Conservation (phyloP, 2,888 invertebrate genomes). For the Drosophila pseudotalamancana region DNA sequence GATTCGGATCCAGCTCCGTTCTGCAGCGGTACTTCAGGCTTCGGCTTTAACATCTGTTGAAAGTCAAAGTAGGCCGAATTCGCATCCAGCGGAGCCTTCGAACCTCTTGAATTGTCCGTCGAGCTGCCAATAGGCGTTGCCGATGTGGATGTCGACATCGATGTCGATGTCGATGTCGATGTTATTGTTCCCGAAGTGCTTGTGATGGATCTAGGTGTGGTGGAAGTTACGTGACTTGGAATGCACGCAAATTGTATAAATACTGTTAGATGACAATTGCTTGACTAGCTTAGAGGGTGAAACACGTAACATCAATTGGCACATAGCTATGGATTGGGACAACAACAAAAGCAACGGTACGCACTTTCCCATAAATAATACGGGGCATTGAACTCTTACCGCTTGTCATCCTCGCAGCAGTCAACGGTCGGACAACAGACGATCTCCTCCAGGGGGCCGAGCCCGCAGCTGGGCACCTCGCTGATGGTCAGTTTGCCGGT, state of each 20-base stretch:
- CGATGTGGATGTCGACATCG: no score
- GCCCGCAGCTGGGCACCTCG: slow-evolving; percentile 71
- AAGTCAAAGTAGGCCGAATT: slow-evolving; percentile 36
- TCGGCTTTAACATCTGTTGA: slow-evolving; percentile 26
- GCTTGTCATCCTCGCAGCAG: slow-evolving; percentile 42
- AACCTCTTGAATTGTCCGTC: no score
- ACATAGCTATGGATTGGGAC: slow-evolving; percentile 14
- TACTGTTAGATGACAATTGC: slow-evolving; percentile 24
- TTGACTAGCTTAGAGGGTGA: slow-evolving; percentile 10
- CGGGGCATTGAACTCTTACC: slow-evolving; percentile 29
- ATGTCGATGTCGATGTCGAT: not conserved
- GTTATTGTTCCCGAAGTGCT: not conserved
- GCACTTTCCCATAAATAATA: not conserved
- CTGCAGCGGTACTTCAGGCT: slow-evolving; percentile 12
- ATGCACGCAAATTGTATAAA: slow-evolving; percentile 42
- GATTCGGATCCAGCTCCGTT: not conserved
- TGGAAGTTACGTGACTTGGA: slow-evolving; percentile 24
- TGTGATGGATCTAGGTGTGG: slow-evolving; percentile 17
- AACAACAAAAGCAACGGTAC: slow-evolving; percentile 18
- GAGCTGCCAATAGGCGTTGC: no score
- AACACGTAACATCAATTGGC: slow-evolving; percentile 42
- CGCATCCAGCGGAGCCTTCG: slow-evolving; percentile 23
- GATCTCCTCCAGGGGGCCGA: slow-evolving; percentile 61
- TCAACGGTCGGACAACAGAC: slow-evolving; percentile 73
- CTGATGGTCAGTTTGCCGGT: slow-evolving; percentile 30